phyloP scores from a whole-genome alignment of 2,888 invertebrate species.

The Hirtodrosophila confusa region DNA sequence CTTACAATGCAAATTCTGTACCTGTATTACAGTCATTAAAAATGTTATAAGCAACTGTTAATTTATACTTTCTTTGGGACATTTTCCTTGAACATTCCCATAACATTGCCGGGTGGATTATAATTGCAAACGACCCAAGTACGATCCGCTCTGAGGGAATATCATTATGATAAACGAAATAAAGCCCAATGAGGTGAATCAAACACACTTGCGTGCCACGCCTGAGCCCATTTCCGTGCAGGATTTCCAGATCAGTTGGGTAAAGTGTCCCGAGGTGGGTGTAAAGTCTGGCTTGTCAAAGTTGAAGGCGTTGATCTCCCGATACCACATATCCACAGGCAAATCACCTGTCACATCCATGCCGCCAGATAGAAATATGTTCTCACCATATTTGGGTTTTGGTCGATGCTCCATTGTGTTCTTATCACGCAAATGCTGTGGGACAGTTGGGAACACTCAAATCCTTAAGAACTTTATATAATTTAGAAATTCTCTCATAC shows the following conservation, averaged over 20 bases:
- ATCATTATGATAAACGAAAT: not conserved
- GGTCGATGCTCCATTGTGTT: slow-evolving; percentile 90
- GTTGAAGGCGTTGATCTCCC: slow-evolving; percentile 89
- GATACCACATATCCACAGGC: slow-evolving; percentile 87
- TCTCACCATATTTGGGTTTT: slow-evolving; percentile 92
- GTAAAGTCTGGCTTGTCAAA: slow-evolving; percentile 88
- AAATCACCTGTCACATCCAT: slow-evolving; percentile 85
- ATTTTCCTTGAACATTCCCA: slow-evolving; percentile 90
- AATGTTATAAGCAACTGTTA: not conserved
- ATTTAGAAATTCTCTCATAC: slow-evolving; percentile 65
- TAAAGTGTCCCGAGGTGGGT: slow-evolving; percentile 91
- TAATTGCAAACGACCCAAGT: slow-evolving; percentile 93
- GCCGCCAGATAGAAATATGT: slow-evolving; percentile 91
- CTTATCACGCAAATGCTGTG: slow-evolving; percentile 74
- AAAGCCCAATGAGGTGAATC: not conserved
- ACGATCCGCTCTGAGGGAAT: slow-evolving; percentile 86
- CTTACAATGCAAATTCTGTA: slow-evolving; percentile 21
- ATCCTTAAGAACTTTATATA: not conserved
- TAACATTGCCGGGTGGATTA: slow-evolving; percentile 94
- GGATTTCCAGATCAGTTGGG: slow-evolving; percentile 93
- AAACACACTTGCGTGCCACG: slow-evolving; percentile 83
- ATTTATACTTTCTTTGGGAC: slow-evolving; percentile 85
- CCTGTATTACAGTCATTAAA: slow-evolving; percentile 7
- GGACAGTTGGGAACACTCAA: not conserved
- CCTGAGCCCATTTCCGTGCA: slow-evolving; percentile 91